A percentile compares a stretch with the other conserved stretches of the same genome.
phyloP scores from a whole-genome alignment of 2,888 invertebrate genomes.

The Ochropleura leucogaster region DNA sequence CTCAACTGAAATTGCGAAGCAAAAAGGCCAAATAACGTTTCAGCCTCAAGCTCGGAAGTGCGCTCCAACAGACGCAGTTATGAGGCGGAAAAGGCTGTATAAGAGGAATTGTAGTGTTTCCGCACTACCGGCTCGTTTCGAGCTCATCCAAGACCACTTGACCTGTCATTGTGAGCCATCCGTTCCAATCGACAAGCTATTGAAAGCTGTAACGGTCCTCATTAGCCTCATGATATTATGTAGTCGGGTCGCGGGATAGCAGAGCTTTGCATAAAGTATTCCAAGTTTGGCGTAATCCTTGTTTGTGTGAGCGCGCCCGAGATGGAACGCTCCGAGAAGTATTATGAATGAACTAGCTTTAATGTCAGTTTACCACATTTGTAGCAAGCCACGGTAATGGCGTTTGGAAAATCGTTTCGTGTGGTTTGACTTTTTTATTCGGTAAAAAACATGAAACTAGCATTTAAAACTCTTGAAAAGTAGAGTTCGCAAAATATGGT shows the following conservation, averaged over 20 bases:
- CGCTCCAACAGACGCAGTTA: constrained; percentile 45
- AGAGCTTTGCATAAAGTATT: constrained; percentile 60
- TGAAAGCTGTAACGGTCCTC: constrained; percentile 36
- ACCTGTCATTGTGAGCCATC: constrained; percentile 23
- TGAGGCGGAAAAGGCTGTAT: constrained; percentile 45
- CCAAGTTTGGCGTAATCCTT: constrained; percentile 50
- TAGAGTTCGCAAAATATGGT: background rate
- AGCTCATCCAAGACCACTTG: constrained; percentile 48
- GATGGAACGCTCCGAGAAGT: constrained; percentile 35
- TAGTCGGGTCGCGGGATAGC: constrained; percentile 44
- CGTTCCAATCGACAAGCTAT: constrained; percentile 33
- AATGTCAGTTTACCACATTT: constrained; percentile 37
- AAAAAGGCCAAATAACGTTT: constrained; percentile 47
- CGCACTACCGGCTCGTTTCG: constrained; percentile 41
- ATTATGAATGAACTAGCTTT: constrained; percentile 37
- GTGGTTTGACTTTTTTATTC: constrained; percentile 3
- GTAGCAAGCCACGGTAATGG: constrained; percentile 11
- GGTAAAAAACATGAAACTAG: background rate
- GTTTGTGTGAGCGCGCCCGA: constrained; percentile 44
- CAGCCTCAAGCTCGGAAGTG: constrained; percentile 27
- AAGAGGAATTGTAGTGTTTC: constrained; percentile 51
- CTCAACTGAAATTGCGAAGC: constrained; percentile 33
- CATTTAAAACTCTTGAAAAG: constrained; percentile 9
- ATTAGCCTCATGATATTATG: constrained; percentile 54
- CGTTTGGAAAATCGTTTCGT: constrained; percentile 12